Percentiles rank a stretch among this genome's conserved stretches.
Conservation (phyloP, 2,797 vertebrate genomes). For the Pipistrellus kuhlii region DNA sequence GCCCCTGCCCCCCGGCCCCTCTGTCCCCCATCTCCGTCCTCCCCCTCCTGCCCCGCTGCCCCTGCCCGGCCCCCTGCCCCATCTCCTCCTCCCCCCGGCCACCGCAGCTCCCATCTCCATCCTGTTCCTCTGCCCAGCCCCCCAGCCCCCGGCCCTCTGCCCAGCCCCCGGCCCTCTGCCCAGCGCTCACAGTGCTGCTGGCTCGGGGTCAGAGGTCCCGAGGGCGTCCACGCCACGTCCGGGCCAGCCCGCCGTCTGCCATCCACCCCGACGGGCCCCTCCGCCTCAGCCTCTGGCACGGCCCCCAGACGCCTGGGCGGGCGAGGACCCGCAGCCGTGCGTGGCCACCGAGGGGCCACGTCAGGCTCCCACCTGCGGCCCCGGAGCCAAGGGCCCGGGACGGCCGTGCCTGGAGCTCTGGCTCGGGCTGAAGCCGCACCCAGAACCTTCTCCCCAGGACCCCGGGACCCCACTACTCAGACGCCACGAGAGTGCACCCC, state of each 20-base stretch:
- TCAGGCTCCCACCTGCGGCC: too few species aligned
- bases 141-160: background rate
- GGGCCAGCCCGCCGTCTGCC: rapidly evolving
- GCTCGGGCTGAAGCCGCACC: rapidly evolving
- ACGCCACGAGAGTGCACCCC: background rate
- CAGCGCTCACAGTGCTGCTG: rapidly evolving
- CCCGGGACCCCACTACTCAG: background rate
- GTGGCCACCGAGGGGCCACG: background rate
- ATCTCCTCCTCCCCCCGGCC: too few species aligned
- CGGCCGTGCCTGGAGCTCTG: background rate
- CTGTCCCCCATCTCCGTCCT: background rate
- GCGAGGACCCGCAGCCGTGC: background rate
- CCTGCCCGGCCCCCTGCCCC: background rate
- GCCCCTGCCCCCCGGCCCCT: background rate
- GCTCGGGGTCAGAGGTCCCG: too few species aligned
- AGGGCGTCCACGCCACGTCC: rapidly evolving
- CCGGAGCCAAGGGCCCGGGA: background rate
- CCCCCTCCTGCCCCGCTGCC: background rate
- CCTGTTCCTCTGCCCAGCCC: background rate
- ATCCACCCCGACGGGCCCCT: background rate
- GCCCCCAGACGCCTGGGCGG: background rate
- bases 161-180: background rate
- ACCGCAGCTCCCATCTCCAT: rapidly evolving
- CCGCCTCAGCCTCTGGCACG: background rate
- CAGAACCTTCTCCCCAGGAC: background rate